Percentiles rank a stretch among this genome's conserved stretches.
Conservation (phyloP, 2,888 invertebrate species). For the Drosophila diplacantha region DNA sequence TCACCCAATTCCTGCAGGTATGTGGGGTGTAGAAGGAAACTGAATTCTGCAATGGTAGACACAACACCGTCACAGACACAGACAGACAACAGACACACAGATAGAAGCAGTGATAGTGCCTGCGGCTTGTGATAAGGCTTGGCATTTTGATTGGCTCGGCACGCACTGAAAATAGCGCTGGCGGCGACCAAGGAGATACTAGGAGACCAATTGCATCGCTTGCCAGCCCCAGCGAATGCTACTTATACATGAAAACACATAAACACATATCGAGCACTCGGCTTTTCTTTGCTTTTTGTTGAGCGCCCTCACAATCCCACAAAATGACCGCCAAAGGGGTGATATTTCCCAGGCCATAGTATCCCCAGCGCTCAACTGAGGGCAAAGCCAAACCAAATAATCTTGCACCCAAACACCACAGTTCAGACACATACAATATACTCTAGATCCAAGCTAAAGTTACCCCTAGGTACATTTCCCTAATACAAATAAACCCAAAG, state of each 20-base stretch:
- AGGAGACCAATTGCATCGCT: constrained; percentile 24
- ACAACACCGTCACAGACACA: constrained; percentile 21
- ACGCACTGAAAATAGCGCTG: constrained; percentile 33
- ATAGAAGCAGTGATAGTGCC: constrained; percentile 38
- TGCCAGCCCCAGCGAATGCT: constrained; percentile 34
- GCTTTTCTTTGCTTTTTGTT: constrained; percentile 59
- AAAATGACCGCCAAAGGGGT: constrained; percentile 2
- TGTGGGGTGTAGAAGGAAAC: constrained; percentile 65
- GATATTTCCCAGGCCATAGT: constrained; percentile 7
- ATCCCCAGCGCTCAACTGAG: constrained; percentile 40
- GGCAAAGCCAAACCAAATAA: constrained; percentile 58
- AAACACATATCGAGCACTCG: constrained; percentile 18
- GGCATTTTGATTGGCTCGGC: constrained; percentile 57
- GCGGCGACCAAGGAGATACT: constrained; percentile 5
- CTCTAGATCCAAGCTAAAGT: constrained; percentile 13
- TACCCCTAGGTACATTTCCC: constrained; percentile 17
- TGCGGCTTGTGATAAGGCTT: constrained; percentile 49
- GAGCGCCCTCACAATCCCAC: constrained; percentile 28
- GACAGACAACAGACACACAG: constrained; percentile 17
- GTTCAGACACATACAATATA: constrained; percentile 21
- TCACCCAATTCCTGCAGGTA: constrained; percentile 91
- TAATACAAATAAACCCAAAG: constrained; percentile 62
- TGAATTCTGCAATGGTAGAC: constrained; percentile 12
- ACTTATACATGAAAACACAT: constrained; percentile 17
- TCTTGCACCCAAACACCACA: constrained; percentile 32